Evolutionary conservation across 2,113 vertebrate genomes (phyloP), one percentile per base, ranked within the genome.

Genomic region (Fulmarus glacialis): DNA sequence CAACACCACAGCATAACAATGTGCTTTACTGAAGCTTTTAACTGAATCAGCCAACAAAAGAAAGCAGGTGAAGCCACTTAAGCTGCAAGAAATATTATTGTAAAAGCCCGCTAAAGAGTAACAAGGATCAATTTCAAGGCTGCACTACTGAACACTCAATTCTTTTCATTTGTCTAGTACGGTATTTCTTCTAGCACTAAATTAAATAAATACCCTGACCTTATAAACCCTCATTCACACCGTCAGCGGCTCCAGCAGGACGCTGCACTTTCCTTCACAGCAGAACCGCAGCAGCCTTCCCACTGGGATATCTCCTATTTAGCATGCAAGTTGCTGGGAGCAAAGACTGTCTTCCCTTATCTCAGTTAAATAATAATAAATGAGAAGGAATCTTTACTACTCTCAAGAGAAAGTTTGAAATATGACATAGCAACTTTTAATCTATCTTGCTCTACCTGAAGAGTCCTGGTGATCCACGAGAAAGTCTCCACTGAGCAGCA

Each of bases 151-250:
- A 78, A 83, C 55, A n/a, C n/a, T 64, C 89, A 24, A 73, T 56
- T 85, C 48, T 72, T 85, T 56, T 80, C 42, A 62, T 91, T 90
- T 80, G 26, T 77, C 55, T 85, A 34, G 29, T 12, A 73, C 55
- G 80, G 30, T 17, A 36, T 53, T 81, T 80, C 78, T 89, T 63
- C 29, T 29, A 83, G 82, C 62, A n/a, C 38, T 77, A 85, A 68
- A 85, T 89, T 75, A 94, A 91, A 95, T 80, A 85, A 95, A 94
- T 50, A 81, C 29, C 63, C 85, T 90, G 90, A 90, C 93, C 93
- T 93, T 77, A 85, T 68, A 96, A 96, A 95, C 38, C 45, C 80
- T 77, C 63, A 24, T 43, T 81, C 71, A 59, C 84, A 59, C 34
- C 70, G 3, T 4, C 48, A 75, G 55, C 11, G 30, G 93, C 81